These are phyloP conservation scores for Microplitis demolitor DNA, from an alignment of 1,140 invertebrate genomes.

Conservation along the genomic window DNA sequence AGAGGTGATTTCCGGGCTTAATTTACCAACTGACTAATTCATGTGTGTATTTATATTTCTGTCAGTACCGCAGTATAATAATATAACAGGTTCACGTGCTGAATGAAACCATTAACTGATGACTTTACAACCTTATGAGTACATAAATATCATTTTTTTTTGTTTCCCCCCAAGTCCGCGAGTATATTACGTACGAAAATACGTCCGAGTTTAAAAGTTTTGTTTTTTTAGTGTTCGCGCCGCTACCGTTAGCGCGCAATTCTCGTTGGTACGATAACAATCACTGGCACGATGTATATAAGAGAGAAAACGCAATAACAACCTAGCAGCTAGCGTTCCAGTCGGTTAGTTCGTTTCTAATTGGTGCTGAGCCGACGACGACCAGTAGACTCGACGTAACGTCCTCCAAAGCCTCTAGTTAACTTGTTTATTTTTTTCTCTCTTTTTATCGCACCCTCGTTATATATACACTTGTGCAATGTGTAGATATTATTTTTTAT, in stretches of 20 bases:
- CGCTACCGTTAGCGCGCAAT: slow-evolving; percentile 15
- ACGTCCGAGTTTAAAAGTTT: not conserved
- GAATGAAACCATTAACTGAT: too few relatives aligned
- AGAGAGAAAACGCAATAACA: slow-evolving; percentile 12
- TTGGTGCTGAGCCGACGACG: slow-evolving; percentile 27
- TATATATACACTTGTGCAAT: not conserved
- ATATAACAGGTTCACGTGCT: too few relatives aligned
- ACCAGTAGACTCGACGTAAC: not conserved
- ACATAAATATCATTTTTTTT: too few relatives aligned
- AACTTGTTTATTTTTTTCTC: slow-evolving; percentile 1
- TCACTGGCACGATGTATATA: not conserved
- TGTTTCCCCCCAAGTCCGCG: too few relatives aligned
- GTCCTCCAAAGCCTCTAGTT: slow-evolving; percentile 15
- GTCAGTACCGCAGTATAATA: too few relatives aligned
- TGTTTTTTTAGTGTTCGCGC: not conserved
- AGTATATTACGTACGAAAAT: too few relatives aligned
- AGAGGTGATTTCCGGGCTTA: not conserved
- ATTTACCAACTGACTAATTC: not conserved
- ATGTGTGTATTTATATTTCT: too few relatives aligned
- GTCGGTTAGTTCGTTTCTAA: slow-evolving; percentile 39
- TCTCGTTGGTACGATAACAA: slow-evolving; percentile 12
- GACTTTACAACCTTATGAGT: too few relatives aligned
- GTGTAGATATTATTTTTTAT: not conserved
- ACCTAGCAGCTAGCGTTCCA: slow-evolving; percentile 27
- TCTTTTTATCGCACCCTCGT: not conserved